Conservation (phyloP, 2,797 vertebrate genomes). For the Austrolebias charrua region DNA sequence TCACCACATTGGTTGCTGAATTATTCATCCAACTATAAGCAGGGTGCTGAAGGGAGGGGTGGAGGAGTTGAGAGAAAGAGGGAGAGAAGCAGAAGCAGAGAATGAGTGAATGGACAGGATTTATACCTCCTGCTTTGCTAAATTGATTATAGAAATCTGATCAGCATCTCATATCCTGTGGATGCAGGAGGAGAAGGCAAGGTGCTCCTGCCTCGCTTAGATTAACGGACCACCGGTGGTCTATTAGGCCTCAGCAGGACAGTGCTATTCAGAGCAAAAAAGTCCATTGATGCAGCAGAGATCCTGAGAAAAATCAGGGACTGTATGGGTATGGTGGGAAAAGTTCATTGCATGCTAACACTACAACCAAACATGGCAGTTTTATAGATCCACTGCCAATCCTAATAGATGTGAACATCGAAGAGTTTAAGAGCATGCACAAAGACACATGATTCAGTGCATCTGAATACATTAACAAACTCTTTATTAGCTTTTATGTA, state of each 20-base stretch:
- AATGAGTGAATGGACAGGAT: constrained; percentile 77
- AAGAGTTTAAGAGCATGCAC: constrained; percentile 49
- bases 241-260: constrained; percentile 61
- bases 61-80: constrained; percentile 37
- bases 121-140: constrained; percentile 79
- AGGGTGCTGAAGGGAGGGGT: constrained; percentile 62
- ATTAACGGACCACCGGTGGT: constrained; percentile 64
- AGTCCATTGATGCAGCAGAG: constrained; percentile 47
- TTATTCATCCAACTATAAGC: constrained; percentile 85
- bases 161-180: constrained; percentile 78
- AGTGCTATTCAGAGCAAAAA: constrained; percentile 51
- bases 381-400: constrained; percentile 59
- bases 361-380: constrained; percentile 44
- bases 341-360: constrained; percentile 54
- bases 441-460: constrained; percentile 38
- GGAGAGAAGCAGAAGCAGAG: constrained; percentile 49
- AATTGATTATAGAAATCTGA: constrained; percentile 84
- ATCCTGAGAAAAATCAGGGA: constrained; percentile 41
- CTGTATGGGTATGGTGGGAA: constrained; percentile 45
- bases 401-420: constrained; percentile 50
- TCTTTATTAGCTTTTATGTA: too few species aligned
- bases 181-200: constrained; percentile 63
- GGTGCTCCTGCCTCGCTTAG: constrained; percentile 58
- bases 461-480: constrained; percentile 51
- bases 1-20: constrained; percentile 85